phyloP scores from a whole-genome alignment of 2,797 vertebrate genomes.

The Parambassis ranga region DNA sequence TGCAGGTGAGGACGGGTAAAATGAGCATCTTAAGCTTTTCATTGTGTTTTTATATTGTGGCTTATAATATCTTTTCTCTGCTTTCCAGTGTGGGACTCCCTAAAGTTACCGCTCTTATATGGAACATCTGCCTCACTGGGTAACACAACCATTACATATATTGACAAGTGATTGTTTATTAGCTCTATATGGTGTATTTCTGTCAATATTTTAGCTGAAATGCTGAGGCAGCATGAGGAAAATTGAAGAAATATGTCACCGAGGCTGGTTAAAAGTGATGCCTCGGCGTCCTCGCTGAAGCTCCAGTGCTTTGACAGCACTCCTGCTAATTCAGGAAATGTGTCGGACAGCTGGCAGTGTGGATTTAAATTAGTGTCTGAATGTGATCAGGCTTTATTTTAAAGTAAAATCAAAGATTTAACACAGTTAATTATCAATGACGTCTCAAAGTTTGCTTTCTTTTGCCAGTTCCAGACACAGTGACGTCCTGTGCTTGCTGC shows the following conservation, averaged over 20 bases:
- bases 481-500: too few relatives aligned
- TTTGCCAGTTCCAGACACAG: too few relatives aligned
- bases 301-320: background rate
- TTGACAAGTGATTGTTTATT: background rate
- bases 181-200: background rate
- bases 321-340: constrained; percentile 24
- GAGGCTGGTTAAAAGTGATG: background rate
- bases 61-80: too few relatives aligned
- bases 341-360: constrained; percentile 2
- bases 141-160: constrained; percentile 25
- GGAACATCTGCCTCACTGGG: constrained; percentile 84
- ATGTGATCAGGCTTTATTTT: background rate
- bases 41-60: too few relatives aligned
- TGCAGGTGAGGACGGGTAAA: constrained; percentile 76
- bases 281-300: background rate
- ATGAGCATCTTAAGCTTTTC: too few relatives aligned
- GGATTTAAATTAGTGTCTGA: background rate
- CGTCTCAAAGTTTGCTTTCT: too few relatives aligned
- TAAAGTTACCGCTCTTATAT: constrained; percentile 92
- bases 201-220: background rate
- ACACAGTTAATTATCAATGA: too few relatives aligned
- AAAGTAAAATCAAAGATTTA: too few relatives aligned
- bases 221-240: background rate
- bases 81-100: constrained; percentile 89
- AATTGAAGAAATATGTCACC: background rate